Evolutionary conservation across 2,888 invertebrate genomes (phyloP), one percentile per base, ranked within the genome.

Genomic region (Xanthostigma xanthostigma): DNA sequence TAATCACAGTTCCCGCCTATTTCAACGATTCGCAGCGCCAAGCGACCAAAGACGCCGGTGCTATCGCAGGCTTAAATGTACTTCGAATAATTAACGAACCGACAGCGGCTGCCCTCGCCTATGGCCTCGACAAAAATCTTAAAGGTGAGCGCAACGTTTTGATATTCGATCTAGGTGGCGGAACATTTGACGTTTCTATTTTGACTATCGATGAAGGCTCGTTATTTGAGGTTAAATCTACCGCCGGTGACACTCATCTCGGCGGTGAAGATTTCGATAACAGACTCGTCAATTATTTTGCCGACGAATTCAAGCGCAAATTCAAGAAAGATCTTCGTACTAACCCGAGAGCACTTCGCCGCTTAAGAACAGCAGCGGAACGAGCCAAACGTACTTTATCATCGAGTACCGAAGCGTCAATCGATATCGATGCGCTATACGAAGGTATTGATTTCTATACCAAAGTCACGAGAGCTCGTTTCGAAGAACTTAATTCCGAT

Each of bases 11-110:
- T 4, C 86, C 86, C 8, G 88, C 89, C 8, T 60, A 77, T 69
- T 57, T 67, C 66, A 83, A 83, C 58, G 82, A 83, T 62, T 80
- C 81, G 0, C 82, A 83, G 58, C 70, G 83, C 1, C 82, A 83
- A 63, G 82, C 83, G 50, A 87, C 87, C 8, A 88, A 88, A 62
- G 88, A 89, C 64, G 87, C 89, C n/a, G 88, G 88, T 4, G 73
- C 70, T 27, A 79, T 80, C 57, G 78, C 82, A 41, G 84, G 84
- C 9, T 65, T 90, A 42, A 88, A 88, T 62, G 85, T 90, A 8
- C 67, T 90, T 34, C 74, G 88, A 51, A 88, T 90, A 57, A 84
- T 87, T 59, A 86, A 86, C 63, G 87, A 89, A 62, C 87, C 88
- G 6, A 86, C 85, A 9, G 82, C 81, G 3, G 85, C 83, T 8